Percentiles rank a stretch among this genome's conserved stretches.
Evolutionary conservation across 2,888 invertebrate genomes (phyloP).

Genomic region (Mactromeris polynyma): DNA sequence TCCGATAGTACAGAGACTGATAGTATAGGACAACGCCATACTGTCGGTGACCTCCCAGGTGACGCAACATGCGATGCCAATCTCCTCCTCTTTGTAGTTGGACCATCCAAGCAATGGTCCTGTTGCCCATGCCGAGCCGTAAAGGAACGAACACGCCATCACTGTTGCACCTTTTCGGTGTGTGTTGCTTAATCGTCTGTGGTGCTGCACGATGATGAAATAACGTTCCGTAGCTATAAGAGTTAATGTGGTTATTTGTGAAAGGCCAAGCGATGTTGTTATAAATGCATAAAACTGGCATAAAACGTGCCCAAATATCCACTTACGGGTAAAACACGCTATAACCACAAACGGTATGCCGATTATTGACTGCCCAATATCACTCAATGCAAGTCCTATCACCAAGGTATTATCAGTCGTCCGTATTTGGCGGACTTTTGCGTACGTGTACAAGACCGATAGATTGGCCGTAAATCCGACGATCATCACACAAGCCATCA

Average conservation of each 20-base stretch:
- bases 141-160: constrained; percentile 40
- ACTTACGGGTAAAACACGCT: constrained; percentile 38
- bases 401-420: constrained; percentile 47
- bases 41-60: constrained; percentile 44
- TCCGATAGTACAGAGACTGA: constrained; percentile 43
- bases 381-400: constrained; percentile 46
- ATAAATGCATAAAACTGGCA: constrained; percentile 55
- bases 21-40: constrained; percentile 41
- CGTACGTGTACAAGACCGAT: constrained; percentile 35
- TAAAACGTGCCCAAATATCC: constrained; percentile 49
- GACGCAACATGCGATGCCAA: constrained; percentile 52
- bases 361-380: constrained; percentile 48
- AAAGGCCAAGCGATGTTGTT: constrained; percentile 45
- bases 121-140: constrained; percentile 46
- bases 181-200: constrained; percentile 29
- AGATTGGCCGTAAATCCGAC: constrained; percentile 50
- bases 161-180: neutral
- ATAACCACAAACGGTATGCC: constrained; percentile 46
- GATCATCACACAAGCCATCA: constrained; percentile 40
- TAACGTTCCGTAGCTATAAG: constrained; percentile 56
- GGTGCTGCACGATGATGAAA: constrained; percentile 47
- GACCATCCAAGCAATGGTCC: constrained; percentile 60
- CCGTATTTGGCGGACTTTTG: constrained; percentile 22
- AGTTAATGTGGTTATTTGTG: constrained; percentile 52
- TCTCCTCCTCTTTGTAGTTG: constrained; percentile 40